These are phyloP conservation scores for Mantis religiosa DNA, from an alignment of 2,888 invertebrate species.

Conservation along the genomic window DNA sequence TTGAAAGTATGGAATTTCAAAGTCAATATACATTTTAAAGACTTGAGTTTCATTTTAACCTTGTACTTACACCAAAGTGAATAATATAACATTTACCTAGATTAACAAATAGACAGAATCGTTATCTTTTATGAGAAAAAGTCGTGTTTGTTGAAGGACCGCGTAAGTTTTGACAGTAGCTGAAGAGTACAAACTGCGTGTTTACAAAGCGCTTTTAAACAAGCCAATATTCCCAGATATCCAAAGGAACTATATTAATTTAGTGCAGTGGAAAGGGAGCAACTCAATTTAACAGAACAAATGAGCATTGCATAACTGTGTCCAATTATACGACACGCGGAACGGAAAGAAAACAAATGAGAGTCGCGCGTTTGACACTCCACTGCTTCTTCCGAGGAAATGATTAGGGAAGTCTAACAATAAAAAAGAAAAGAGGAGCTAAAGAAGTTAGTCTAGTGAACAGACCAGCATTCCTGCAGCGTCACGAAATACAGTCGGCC, in stretches of 20 bases:
- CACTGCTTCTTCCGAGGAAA: not conserved
- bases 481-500: not conserved
- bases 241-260: not conserved
- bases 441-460: not conserved
- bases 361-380: not conserved
- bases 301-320: not conserved
- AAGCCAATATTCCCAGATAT: no score
- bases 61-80: no score
- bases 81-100: no score
- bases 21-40: no score
- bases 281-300: not conserved
- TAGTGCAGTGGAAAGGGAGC: not conserved
- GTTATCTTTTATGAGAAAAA: no score
- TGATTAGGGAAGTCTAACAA: not conserved
- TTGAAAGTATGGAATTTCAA: no score
- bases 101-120: no score
- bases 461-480: constrained; percentile 3
- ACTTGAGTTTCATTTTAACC: no score
- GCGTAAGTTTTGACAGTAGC: no score
- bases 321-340: not conserved
- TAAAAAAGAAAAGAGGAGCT: not conserved
- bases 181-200: no score
- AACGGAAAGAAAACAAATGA: not conserved
- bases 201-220: no score
- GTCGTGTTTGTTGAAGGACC: no score